Evolutionary conservation across 2,113 vertebrate genomes (phyloP).

Genomic region (Cyprinodon brontotheroides): DNA sequence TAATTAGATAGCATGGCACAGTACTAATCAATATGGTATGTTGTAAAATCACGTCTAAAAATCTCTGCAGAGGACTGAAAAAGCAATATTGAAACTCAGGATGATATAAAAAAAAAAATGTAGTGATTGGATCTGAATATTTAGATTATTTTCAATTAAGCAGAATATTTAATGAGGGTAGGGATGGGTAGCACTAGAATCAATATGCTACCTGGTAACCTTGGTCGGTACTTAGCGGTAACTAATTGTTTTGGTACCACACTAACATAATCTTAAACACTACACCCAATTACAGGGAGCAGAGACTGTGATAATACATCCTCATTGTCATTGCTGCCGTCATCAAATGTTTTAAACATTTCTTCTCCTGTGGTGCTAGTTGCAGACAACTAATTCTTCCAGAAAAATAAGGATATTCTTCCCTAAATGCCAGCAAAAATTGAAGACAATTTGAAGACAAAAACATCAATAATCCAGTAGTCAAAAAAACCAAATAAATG

Average conservation of each 20-base stretch:
- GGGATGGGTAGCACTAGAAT: not conserved
- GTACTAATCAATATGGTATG: no score
- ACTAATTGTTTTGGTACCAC: no score
- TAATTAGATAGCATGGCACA: no score
- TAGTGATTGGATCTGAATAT: no score
- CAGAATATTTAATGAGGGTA: not conserved
- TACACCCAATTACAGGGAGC: no score
- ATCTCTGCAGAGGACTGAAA: no score
- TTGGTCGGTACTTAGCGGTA: no score
- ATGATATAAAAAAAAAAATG: not conserved
- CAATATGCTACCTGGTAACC: no score
- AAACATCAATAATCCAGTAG: slow-evolving; percentile 8
- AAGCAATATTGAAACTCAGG: not conserved
- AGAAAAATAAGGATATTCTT: slow-evolving; percentile 11
- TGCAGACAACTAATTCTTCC: slow-evolving; percentile 8
- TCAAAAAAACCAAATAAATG: slow-evolving; percentile 2
- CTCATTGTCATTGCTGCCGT: not conserved
- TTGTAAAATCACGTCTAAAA: no score
- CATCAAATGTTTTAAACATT: not conserved
- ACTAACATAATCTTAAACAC: no score
- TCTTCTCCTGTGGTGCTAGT: slow-evolving; percentile 21
- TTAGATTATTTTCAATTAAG: not conserved
- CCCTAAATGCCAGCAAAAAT: slow-evolving; percentile 5
- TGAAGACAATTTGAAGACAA: slow-evolving; percentile 3
- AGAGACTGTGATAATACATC: no score